Evolutionary conservation across 2,113 vertebrate species (phyloP), one percentile per base, ranked within the genome.

Genomic region (Cettia cetti): DNA sequence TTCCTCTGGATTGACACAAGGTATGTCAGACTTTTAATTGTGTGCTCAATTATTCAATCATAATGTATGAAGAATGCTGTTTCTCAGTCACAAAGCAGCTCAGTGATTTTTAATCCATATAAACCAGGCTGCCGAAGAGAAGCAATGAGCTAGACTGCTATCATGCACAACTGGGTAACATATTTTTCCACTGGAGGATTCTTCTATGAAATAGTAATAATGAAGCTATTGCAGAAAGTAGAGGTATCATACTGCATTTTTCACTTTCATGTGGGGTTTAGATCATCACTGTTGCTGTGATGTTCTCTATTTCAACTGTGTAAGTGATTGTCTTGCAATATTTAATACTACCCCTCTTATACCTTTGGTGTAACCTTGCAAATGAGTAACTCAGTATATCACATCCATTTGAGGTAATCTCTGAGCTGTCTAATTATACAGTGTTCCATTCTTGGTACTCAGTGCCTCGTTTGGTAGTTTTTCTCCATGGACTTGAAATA

Each of bases 401-500:
- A 85, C 71, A 26, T 81, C 69, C 40, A 64, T 94, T 88, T 90
- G 61, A 88, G 53, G 44, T 45, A 86, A 78, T 86, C 35, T 93
- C 59, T 78, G 72, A 83, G 52, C 56, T 90, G 24, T 64, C 70
- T 95, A 59, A 84, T 91, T 82, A 49, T 63, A 33, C 44, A 30
- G 17, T 68, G 52, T 63, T 69, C 42, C 22, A 42, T 30, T 89
- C 24, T 28, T 81, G 56, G 33, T 37, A 23, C 69, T 89, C 56
- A 64, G 52, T 60, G 40, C 31, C n/a, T 95, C 85, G 75, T 94
- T 92, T 92, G 61, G 37, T 66, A 93, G 23, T 57, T 90, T 83
- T 89, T 61, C 75, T 90, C 79, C 47, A 10, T 35, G 60, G 94
- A 60, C 83, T 94, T 92, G 64, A 90, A 97, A 91, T 75, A 37